Evolutionary conservation across 2,113 vertebrate species (phyloP), one percentile per base, ranked within the genome.

Genomic region (Ctenodactylus gundi): DNA sequence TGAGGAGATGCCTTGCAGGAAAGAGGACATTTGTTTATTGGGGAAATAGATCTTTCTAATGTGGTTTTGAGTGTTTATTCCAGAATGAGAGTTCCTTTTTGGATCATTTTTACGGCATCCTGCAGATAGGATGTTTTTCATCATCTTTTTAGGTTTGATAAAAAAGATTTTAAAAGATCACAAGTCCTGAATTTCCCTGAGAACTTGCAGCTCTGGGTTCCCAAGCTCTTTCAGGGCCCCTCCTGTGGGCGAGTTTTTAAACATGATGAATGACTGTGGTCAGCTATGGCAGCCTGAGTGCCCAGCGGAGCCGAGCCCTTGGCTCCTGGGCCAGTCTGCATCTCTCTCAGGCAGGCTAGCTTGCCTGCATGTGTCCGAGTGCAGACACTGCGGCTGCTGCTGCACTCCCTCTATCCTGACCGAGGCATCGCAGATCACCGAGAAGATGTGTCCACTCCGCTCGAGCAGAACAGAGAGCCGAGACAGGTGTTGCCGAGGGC

Each of bases 371-470:
- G 36, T 8, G 0, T 67, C 55, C 60, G 84, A 0, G 20, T 8
- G 0, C 8, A 87, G 87, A 86, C n/a, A 6, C 55, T 34, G 97
- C 97, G 88, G 94, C 68, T 93, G 89, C 95, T 94, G 91, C 96
- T 91, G 88, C 86, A 25, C 90, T 93, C 86, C 62, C 77, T 93
- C 95, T 83, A 78, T 82, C 93, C 77, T 92, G 68, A 82, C 51
- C 90, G 92, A 87, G 90, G 77, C 88, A 27, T 91, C 93, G 65
- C 97, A 97, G 97, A 94, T 97, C 96, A 96, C 51, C 10, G 77
- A 93, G 96, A 95, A 93, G 95, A 98, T 92, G 75, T 86, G 94
- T 95, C 94, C 80, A 90, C 80, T 94, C 78, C 84, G 75, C 85
- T 64, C n/a, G n/a, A 31, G 62, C 93, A 93, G 92, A 88, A 94